Evolutionary conservation across 2,888 invertebrate genomes (phyloP).

Genomic region (Macaria liturata): DNA sequence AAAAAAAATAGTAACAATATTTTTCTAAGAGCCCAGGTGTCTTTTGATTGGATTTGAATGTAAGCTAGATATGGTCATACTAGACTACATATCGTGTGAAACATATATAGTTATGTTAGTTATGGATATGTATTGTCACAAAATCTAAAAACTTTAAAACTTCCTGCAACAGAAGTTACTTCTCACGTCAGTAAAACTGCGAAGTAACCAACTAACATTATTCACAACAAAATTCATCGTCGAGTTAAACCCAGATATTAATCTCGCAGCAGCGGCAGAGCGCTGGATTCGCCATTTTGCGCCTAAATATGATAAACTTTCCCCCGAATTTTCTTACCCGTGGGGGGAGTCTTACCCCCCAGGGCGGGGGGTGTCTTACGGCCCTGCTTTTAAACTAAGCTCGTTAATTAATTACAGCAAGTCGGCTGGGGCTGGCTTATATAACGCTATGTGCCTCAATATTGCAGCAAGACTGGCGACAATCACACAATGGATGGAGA

Average conservation of each 20-base stretch:
- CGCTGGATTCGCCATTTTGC: slow-evolving; percentile 83
- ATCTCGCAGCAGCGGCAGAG: slow-evolving; percentile 78
- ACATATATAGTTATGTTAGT: no score
- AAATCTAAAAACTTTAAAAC: background rate
- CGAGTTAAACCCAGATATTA: slow-evolving; percentile 82
- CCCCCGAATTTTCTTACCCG: slow-evolving; percentile 78
- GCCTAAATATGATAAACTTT: slow-evolving; percentile 84
- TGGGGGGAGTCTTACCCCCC: slow-evolving; percentile 59
- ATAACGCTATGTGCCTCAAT: slow-evolving; percentile 79
- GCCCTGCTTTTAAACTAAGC: slow-evolving; percentile 84
- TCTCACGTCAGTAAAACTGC: slow-evolving; percentile 52
- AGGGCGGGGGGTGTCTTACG: slow-evolving; percentile 73
- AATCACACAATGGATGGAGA: slow-evolving; percentile 25
- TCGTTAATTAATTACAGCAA: slow-evolving; percentile 84
- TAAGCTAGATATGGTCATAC: no score
- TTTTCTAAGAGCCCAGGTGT: no score
- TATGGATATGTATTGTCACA: no score
- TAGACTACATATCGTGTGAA: no score
- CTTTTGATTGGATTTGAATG: no score
- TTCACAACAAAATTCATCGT: slow-evolving; percentile 77
- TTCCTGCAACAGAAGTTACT: slow-evolving; percentile 14
- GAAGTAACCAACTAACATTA: slow-evolving; percentile 71
- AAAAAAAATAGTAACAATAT: no score
- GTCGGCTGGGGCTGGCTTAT: slow-evolving; percentile 75
- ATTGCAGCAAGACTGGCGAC: slow-evolving; percentile 57